These are phyloP conservation scores for Drosophila kurseongensis DNA, from an alignment of 1,140 invertebrate genomes.

Conservation along the genomic window DNA sequence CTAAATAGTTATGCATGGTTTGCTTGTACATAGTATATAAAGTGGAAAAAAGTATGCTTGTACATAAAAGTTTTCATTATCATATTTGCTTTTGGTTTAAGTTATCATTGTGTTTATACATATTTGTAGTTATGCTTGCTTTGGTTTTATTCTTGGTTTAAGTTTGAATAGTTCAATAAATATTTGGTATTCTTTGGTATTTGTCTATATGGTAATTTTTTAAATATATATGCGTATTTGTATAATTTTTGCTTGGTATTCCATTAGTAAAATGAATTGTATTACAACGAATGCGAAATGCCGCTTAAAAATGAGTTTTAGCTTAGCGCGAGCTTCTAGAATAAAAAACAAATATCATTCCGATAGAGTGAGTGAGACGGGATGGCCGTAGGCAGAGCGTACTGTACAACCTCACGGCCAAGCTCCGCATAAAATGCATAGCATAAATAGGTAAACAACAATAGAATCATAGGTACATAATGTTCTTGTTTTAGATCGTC, in stretches of 20 bases:
- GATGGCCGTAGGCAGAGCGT: constrained; percentile 12
- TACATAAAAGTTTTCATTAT: constrained; percentile 61
- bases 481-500: constrained; percentile 14
- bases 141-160: constrained; percentile 48
- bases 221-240: constrained; percentile 45
- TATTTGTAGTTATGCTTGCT: constrained; percentile 45
- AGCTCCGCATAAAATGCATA: constrained; percentile 37
- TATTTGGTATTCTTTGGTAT: constrained; percentile 59
- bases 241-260: constrained; percentile 44
- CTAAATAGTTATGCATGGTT: constrained; percentile 53
- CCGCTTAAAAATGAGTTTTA: constrained; percentile 70
- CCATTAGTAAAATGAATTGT: constrained; percentile 69
- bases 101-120: constrained; percentile 40
- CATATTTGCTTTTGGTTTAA: constrained; percentile 42
- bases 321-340: constrained; percentile 72
- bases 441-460: constrained; percentile 48
- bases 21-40: constrained; percentile 70
- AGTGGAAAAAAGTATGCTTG: constrained; percentile 72
- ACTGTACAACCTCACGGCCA: constrained; percentile 10
- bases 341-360: constrained; percentile 62
- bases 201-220: constrained; percentile 39
- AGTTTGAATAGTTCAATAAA: constrained; percentile 70
- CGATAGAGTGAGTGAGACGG: constrained; percentile 29
- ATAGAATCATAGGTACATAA: constrained; percentile 53
- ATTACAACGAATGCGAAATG: constrained; percentile 79